These are phyloP conservation scores for Bombus turneri DNA, from an alignment of 1,140 invertebrate genomes.

Conservation along the genomic window DNA sequence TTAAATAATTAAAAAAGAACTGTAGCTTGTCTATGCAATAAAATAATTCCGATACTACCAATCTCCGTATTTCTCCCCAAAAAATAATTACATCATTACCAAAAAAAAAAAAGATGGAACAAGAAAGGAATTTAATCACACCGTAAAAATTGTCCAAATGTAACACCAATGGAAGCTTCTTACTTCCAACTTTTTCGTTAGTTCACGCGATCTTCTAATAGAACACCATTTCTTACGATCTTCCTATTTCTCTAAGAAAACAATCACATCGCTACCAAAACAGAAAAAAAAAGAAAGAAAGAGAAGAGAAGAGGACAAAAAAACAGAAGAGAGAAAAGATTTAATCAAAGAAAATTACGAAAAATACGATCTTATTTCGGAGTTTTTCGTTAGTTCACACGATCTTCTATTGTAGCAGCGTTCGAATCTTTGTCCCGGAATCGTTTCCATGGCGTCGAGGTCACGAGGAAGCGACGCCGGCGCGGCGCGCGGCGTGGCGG, in stretches of 20 bases:
- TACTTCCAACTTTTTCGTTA: too few relatives aligned
- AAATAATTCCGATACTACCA: not conserved
- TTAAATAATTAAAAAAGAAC: too few relatives aligned
- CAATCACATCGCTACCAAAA: not conserved
- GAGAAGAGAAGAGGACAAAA: not conserved
- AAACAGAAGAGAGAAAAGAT: not conserved
- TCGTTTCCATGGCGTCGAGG: constrained; percentile 13
- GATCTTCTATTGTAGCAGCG: too few relatives aligned
- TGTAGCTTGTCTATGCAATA: too few relatives aligned
- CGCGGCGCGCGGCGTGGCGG: constrained; percentile 34
- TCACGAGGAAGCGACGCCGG: constrained; percentile 30
- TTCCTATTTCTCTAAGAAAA: not conserved
- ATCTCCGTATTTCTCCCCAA: not conserved
- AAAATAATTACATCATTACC: not conserved
- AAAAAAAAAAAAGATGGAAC: not conserved
- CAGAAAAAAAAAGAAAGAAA: not conserved
- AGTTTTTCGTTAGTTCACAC: not conserved
- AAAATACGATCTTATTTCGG: not conserved
- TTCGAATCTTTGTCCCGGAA: not conserved
- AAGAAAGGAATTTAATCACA: not conserved
- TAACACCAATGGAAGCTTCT: too few relatives aligned
- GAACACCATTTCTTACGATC: not conserved
- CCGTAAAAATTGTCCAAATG: too few relatives aligned
- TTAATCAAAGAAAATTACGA: too few relatives aligned
- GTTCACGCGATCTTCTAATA: not conserved